Percentiles rank a stretch among this genome's conserved stretches.
Conservation (phyloP, 2,888 invertebrate species). For the Acronicta aceris region DNA sequence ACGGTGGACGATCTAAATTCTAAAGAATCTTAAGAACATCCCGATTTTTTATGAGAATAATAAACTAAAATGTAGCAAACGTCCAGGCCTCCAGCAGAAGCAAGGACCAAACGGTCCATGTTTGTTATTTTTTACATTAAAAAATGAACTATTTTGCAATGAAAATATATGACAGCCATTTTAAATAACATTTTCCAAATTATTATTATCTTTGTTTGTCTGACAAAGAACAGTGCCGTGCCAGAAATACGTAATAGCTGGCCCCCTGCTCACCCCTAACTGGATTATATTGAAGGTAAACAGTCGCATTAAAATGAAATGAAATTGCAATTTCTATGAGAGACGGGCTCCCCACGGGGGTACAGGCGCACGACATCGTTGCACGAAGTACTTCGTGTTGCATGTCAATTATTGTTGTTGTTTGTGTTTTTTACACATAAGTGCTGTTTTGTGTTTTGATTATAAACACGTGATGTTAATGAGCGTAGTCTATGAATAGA, state of each 20-base stretch:
- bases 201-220: constrained; percentile 40
- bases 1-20: too few species aligned
- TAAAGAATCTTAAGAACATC: too few species aligned
- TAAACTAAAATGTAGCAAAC: too few species aligned
- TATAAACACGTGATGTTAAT: constrained; percentile 12
- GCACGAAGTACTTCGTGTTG: constrained; percentile 8
- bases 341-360: constrained; percentile 62
- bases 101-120: too few species aligned
- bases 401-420: constrained; percentile 13
- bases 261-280: constrained; percentile 62
- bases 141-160: too few species aligned
- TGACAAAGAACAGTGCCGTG: constrained; percentile 55
- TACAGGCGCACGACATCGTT: constrained; percentile 58
- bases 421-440: constrained; percentile 11
- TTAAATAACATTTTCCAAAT: constrained; percentile 28
- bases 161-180: background rate
- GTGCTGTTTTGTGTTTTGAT: constrained; percentile 5
- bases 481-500: background rate
- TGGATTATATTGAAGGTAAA: constrained; percentile 83
- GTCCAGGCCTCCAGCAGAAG: too few species aligned
- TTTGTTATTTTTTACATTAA: too few species aligned
- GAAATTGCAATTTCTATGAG: constrained; percentile 81
- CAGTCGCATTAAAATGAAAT: constrained; percentile 84
- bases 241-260: constrained; percentile 64
- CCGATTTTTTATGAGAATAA: too few species aligned